These are phyloP conservation scores for Sericinus montela DNA, from an alignment of 2,888 invertebrate species.

Conservation along the genomic window DNA sequence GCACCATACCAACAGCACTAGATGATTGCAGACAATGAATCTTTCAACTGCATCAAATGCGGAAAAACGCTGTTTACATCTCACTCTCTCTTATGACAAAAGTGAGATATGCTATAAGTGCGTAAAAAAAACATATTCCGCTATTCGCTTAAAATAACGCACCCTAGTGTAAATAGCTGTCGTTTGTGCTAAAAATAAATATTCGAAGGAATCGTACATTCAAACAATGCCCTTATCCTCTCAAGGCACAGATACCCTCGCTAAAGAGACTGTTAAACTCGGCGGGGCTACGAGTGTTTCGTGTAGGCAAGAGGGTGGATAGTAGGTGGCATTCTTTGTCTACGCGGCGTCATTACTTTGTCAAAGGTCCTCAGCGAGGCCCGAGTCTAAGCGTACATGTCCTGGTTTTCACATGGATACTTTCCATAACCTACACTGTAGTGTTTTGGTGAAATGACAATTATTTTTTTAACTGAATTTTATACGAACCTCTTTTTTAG, in stretches of 20 bases:
- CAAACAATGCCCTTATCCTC: slow-evolving; percentile 39
- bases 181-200: slow-evolving; percentile 30
- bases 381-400: slow-evolving; percentile 27
- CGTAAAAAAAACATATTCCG: background rate
- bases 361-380: slow-evolving; percentile 62
- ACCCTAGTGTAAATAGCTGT: slow-evolving; percentile 22
- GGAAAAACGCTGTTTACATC: too few relatives aligned
- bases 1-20: slow-evolving; percentile 5
- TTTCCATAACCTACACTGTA: slow-evolving; percentile 6
- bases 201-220: slow-evolving; percentile 25
- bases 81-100: too few relatives aligned
- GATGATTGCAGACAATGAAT: slow-evolving; percentile 6
- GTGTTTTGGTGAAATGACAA: slow-evolving; percentile 12
- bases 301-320: slow-evolving; percentile 24
- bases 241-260: slow-evolving; percentile 38
- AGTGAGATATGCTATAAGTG: too few relatives aligned
- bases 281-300: slow-evolving; percentile 21
- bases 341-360: slow-evolving; percentile 70
- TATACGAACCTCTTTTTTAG: slow-evolving; percentile 2
- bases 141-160: slow-evolving; percentile 1
- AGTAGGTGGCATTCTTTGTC: slow-evolving; percentile 48
- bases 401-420: slow-evolving; percentile 17
- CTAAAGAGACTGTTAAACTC: slow-evolving; percentile 15
- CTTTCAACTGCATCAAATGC: slow-evolving; percentile 6
- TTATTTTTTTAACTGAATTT: slow-evolving; percentile 14